Conservation (phyloP, 2,797 vertebrate genomes). For the Fratercula arctica region DNA sequence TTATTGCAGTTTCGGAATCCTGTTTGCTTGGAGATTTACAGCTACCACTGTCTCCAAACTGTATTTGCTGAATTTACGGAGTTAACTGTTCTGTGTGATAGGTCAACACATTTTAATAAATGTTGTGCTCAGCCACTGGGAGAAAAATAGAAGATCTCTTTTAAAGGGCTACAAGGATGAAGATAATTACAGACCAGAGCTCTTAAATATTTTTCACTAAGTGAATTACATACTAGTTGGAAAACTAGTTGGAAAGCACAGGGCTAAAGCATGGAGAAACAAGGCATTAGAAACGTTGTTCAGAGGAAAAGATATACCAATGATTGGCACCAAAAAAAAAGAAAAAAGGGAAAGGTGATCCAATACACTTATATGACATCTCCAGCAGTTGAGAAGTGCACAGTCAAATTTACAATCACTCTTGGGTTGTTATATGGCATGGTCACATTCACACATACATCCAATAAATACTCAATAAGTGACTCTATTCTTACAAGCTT, state of each 20-base stretch:
- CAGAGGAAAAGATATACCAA: neutral
- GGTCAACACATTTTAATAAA: neutral
- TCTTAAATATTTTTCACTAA: neutral
- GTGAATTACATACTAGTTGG: neutral
- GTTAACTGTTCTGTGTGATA: neutral
- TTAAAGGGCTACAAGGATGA: neutral
- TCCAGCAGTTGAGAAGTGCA: neutral
- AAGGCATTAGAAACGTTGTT: neutral
- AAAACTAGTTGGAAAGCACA: neutral
- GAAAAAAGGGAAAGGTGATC: neutral
- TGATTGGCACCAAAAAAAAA: neutral
- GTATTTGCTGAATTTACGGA: neutral
- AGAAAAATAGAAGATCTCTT: neutral
- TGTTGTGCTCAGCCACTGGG: neutral
- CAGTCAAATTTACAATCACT: neutral
- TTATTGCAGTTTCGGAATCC: neutral
- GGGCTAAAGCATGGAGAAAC: neutral
- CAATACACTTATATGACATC: neutral
- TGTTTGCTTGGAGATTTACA: slow-evolving; percentile 28
- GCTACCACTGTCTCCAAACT: neutral
- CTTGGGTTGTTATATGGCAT: neutral
- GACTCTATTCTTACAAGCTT: neutral
- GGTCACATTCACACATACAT: neutral
- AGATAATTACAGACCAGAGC: neutral
- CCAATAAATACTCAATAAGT: neutral